Evolutionary conservation across 2,113 vertebrate species (phyloP).

Genomic region (Poecile atricapillus): DNA sequence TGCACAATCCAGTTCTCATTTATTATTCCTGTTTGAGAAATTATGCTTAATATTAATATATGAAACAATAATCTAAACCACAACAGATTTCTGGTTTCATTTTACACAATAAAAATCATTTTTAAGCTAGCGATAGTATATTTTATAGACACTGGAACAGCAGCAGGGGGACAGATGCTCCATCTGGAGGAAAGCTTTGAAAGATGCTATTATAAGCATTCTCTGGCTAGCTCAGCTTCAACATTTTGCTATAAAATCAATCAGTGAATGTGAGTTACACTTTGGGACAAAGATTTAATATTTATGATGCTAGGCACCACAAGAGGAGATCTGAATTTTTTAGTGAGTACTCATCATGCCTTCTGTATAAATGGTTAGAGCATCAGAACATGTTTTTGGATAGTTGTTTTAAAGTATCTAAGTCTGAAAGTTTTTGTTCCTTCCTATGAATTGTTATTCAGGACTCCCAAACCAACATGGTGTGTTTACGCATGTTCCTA

Average conservation of each 20-base stretch:
- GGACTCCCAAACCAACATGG: neutral
- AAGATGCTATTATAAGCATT: slow-evolving; percentile 1
- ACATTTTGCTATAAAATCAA: neutral
- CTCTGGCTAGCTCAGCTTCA: neutral
- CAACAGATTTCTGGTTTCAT: neutral
- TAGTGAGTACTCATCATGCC: neutral
- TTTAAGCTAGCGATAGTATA: neutral
- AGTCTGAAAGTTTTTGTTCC: neutral
- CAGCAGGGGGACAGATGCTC: neutral
- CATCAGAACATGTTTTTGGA: neutral
- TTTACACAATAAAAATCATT: neutral
- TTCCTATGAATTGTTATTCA: neutral
- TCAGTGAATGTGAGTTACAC: neutral
- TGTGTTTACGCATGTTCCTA: neutral
- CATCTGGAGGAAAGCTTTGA: slow-evolving; percentile 8
- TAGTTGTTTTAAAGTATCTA: neutral
- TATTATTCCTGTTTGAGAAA: neutral
- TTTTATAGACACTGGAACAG: neutral
- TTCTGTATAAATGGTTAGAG: neutral
- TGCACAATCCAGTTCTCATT: neutral
- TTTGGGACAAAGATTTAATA: neutral
- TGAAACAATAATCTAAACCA: slow-evolving; percentile 8
- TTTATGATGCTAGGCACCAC: neutral
- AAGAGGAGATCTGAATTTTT: neutral
- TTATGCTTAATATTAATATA: neutral